Percentiles rank a stretch among this genome's conserved stretches.
These are phyloP conservation scores for Rotaria socialis DNA, from an alignment of 2,888 invertebrate genomes.

Conservation along the genomic window DNA sequence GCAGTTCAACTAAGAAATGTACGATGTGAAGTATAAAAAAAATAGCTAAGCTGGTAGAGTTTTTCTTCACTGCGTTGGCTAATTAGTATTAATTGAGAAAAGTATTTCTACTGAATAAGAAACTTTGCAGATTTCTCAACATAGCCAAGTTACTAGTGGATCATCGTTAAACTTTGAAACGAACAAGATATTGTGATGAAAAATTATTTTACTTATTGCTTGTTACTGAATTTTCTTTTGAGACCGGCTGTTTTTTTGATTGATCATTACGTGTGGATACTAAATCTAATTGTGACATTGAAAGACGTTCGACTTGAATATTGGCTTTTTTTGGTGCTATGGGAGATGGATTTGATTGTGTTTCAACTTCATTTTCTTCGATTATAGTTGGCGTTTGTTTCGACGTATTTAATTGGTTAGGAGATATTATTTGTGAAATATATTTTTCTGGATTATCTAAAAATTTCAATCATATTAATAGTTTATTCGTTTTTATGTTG, in stretches of 20 bases:
- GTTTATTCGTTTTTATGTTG: neutral
- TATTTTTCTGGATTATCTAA: neutral
- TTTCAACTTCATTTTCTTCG: neutral
- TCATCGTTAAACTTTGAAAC: no score
- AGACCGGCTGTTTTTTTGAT: conserved; percentile 62
- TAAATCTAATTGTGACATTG: neutral
- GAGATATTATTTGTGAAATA: neutral
- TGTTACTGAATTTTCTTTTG: neutral
- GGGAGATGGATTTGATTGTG: neutral
- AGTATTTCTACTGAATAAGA: neutral
- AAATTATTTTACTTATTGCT: neutral
- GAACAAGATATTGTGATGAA: neutral
- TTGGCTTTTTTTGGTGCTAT: neutral
- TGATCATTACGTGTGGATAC: conserved; percentile 62
- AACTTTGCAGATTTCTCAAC: no score
- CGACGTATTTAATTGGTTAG: neutral
- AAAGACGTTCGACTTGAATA: neutral
- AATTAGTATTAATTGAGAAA: neutral
- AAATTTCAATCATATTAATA: neutral
- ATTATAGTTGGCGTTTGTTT: neutral
- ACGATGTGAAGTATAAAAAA: no score
- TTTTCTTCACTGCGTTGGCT: no score
- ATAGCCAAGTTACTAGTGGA: no score
- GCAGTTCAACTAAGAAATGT: no score
- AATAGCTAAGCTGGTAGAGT: no score